These are phyloP conservation scores for Cryptus armator DNA, from an alignment of 2,888 invertebrate species.

Conservation along the genomic window DNA sequence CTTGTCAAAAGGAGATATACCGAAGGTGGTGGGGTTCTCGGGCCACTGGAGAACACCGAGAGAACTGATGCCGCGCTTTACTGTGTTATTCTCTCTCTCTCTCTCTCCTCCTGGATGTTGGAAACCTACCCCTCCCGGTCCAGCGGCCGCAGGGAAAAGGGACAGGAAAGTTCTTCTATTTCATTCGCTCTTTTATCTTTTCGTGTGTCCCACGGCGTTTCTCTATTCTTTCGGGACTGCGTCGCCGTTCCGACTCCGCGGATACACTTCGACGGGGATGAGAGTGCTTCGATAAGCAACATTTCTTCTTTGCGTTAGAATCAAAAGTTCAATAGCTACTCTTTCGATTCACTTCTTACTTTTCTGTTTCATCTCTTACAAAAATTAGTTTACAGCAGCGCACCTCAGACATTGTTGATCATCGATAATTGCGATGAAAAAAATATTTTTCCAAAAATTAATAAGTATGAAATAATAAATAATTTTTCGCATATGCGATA, in stretches of 20 bases:
- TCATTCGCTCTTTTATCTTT: constrained; percentile 58
- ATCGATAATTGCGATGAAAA: not conserved
- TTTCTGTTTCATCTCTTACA: not conserved
- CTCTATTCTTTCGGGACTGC: constrained; percentile 60
- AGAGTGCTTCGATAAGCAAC: constrained; percentile 78
- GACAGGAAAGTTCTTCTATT: not conserved
- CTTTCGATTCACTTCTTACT: not conserved
- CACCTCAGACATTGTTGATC: not conserved
- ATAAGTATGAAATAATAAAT: too few relatives aligned
- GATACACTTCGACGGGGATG: constrained; percentile 62
- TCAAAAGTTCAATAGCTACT: not conserved
- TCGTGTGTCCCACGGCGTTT: constrained; percentile 52
- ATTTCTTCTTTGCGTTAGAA: not conserved
- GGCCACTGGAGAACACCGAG: constrained; percentile 56
- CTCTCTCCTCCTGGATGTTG: not conserved
- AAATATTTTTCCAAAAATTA: too few relatives aligned
- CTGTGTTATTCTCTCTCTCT: not conserved
- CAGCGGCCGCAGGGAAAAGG: constrained; percentile 13
- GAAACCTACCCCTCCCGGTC: constrained; percentile 1
- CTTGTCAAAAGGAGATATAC: constrained; percentile 81
- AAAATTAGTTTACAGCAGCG: not conserved
- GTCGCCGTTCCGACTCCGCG: constrained; percentile 21
- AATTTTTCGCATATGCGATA: too few relatives aligned
- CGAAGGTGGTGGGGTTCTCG: constrained; percentile 69
- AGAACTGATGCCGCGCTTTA: constrained; percentile 4